Evolutionary conservation across 2,888 invertebrate species (phyloP).

Genomic region (Ochropacha duplaris): DNA sequence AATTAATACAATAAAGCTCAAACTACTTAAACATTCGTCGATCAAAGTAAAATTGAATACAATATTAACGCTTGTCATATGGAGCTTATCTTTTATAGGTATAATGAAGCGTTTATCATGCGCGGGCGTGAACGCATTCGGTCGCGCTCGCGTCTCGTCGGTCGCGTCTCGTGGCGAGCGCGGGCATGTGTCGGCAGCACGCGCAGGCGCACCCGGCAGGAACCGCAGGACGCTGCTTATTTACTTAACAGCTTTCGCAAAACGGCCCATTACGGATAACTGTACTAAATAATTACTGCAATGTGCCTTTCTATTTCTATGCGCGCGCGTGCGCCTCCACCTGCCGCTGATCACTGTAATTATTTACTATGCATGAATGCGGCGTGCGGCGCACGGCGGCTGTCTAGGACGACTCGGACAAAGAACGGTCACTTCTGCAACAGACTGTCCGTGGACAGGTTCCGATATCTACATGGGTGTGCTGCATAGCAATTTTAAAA

Average conservation of each 20-base stretch:
- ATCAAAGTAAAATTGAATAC: neutral
- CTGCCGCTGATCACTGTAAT: constrained; percentile 80
- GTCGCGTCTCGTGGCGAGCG: constrained; percentile 14
- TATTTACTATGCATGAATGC: constrained; percentile 83
- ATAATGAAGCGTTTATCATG: constrained; percentile 48
- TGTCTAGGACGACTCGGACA: constrained; percentile 78
- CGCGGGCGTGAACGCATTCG: constrained; percentile 14
- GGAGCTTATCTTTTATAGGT: neutral
- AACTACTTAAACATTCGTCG: neutral
- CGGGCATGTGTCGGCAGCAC: constrained; percentile 29
- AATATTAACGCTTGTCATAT: neutral
- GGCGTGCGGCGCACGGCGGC: constrained; percentile 55
- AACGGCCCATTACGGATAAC: constrained; percentile 81
- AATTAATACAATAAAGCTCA: too few species aligned
- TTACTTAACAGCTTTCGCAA: constrained; percentile 82
- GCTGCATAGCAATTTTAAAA: constrained; percentile 68
- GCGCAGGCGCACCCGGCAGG: constrained; percentile 61
- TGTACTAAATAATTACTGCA: constrained; percentile 83
- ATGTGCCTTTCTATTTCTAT: constrained; percentile 83
- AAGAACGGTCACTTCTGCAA: constrained; percentile 71
- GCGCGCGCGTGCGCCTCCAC: constrained; percentile 77
- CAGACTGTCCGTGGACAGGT: constrained; percentile 65
- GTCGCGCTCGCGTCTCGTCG: constrained; percentile 3
- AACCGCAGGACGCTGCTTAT: constrained; percentile 76
- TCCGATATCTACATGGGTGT: constrained; percentile 70